These are phyloP conservation scores for Catocala fraxini DNA, from an alignment of 2,888 invertebrate species.

Conservation along the genomic window DNA sequence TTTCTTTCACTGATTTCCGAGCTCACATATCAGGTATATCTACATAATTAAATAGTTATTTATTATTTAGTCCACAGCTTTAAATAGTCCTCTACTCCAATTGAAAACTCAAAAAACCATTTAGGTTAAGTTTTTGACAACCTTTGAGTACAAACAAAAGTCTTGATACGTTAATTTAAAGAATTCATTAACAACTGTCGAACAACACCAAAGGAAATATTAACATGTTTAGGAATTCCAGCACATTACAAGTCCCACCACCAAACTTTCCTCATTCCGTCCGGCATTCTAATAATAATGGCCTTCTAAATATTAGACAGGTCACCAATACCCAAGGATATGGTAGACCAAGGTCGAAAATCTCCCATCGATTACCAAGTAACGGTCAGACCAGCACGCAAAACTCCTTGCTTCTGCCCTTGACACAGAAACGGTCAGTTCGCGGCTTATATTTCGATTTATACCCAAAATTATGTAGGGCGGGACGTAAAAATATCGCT, in stretches of 20 bases:
- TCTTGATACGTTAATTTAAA: background rate
- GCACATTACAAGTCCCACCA: constrained; percentile 6
- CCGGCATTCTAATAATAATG: constrained; percentile 38
- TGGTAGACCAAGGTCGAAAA: constrained; percentile 80
- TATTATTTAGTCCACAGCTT: too few species aligned
- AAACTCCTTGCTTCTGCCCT: constrained; percentile 79
- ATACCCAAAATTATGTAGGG: constrained; percentile 76
- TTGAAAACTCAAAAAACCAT: too few species aligned
- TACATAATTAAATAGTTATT: too few species aligned
- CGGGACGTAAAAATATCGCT: constrained; percentile 58
- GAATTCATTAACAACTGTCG: constrained; percentile 7
- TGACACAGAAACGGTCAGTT: constrained; percentile 82
- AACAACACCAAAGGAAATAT: constrained; percentile 1
- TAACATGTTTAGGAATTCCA: constrained; percentile 5
- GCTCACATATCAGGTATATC: too few species aligned
- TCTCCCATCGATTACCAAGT: constrained; percentile 81
- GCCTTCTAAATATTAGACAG: constrained; percentile 71
- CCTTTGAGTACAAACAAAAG: background rate
- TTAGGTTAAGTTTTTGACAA: too few species aligned
- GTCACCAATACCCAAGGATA: constrained; percentile 77
- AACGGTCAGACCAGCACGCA: constrained; percentile 74
- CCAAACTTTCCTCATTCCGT: constrained; percentile 37
- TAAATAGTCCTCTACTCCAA: too few species aligned
- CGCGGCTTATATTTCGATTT: constrained; percentile 59
- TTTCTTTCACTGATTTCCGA: too few species aligned